These are phyloP conservation scores for Lycaena phlaeas DNA, from an alignment of 2,888 invertebrate species.

Conservation along the genomic window DNA sequence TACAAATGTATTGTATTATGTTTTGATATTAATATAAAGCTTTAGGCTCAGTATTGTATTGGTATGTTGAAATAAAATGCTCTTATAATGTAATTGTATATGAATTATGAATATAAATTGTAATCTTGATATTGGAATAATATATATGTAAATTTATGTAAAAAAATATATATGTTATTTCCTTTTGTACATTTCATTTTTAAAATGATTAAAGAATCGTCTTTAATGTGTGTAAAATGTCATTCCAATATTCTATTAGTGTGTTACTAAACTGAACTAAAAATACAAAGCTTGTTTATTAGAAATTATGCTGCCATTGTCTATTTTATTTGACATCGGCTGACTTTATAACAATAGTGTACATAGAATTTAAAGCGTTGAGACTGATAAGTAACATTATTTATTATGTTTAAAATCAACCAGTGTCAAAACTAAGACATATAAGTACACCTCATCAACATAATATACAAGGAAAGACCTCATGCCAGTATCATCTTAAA, in stretches of 20 bases:
- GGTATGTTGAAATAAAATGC: conserved; percentile 11
- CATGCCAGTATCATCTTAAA: background rate
- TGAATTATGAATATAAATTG: background rate
- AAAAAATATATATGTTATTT: background rate
- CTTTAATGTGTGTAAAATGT: conserved; percentile 1
- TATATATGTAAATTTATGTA: background rate
- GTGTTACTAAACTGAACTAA: conserved; percentile 1
- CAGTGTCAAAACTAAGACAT: conserved; percentile 60
- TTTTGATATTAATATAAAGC: conserved; percentile 16
- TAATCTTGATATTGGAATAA: conserved; percentile 1
- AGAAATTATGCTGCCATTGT: background rate
- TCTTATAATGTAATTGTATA: conserved; percentile 6
- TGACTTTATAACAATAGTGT: conserved; percentile 58
- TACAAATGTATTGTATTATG: conserved; percentile 4
- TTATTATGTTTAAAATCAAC: conserved; percentile 65
- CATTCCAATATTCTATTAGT: conserved; percentile 1
- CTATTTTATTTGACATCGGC: conserved; percentile 36
- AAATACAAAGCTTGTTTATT: background rate
- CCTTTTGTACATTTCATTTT: conserved; percentile 1
- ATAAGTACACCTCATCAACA: conserved; percentile 8
- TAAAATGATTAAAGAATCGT: background rate
- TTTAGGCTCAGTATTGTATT: conserved; percentile 14
- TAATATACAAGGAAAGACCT: background rate
- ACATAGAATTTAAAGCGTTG: conserved; percentile 66
- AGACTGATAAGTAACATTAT: conserved; percentile 71